A percentile compares a stretch with the other conserved stretches of the same genome.
phyloP scores from a whole-genome alignment of 1,140 invertebrate genomes.

The Mercenaria mercenaria region DNA sequence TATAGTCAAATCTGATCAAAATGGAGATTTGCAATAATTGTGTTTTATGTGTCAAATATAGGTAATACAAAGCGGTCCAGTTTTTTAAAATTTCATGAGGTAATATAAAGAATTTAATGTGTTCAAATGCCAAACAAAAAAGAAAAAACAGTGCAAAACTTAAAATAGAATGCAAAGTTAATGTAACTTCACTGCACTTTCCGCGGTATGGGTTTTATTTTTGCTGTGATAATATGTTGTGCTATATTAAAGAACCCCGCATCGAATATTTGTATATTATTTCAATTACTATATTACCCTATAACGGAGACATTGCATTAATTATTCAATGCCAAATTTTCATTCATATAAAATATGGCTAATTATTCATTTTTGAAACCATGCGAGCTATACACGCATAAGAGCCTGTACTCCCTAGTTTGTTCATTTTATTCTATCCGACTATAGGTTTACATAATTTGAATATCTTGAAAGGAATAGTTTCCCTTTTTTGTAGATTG shows the following conservation, averaged over 20 bases:
- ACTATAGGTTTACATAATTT: conserved; percentile 28
- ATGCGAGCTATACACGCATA: not conserved
- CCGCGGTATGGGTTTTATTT: no score
- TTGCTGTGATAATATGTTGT: no score
- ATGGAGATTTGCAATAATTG: no score
- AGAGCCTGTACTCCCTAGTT: not conserved
- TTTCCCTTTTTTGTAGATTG: conserved; percentile 1
- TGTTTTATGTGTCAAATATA: no score
- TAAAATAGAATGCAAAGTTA: no score
- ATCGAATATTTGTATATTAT: not conserved
- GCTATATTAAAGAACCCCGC: no score
- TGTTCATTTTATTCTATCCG: not conserved
- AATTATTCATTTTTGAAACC: conserved; percentile 14
- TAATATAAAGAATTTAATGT: no score
- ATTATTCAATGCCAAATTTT: conserved; percentile 12
- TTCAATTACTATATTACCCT: not conserved
- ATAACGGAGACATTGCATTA: not conserved
- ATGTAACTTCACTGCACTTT: no score
- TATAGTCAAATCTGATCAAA: not conserved
- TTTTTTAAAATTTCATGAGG: no score
- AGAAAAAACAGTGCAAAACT: no score
- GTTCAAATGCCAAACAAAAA: no score
- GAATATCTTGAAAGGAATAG: conserved; percentile 20
- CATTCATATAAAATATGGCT: conserved; percentile 24
- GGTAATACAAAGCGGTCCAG: no score